A percentile compares a stretch with the other conserved stretches of the same genome.
phyloP scores from a whole-genome alignment of 2,113 vertebrate genomes.

The Phalacrocorax carbo region DNA sequence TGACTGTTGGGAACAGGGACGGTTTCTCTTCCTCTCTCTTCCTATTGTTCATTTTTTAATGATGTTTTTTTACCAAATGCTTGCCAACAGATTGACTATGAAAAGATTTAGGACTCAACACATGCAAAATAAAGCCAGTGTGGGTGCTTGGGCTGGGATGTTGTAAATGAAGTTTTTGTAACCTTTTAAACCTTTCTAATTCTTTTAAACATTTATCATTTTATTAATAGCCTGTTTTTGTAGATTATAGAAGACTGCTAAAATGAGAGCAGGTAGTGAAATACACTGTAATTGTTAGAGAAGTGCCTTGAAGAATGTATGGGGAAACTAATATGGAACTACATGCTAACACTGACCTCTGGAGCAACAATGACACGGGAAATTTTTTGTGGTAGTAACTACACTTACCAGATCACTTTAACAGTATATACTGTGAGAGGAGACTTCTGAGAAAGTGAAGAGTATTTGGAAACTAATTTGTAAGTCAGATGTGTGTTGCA shows the following conservation, averaged over 20 bases:
- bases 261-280: background rate
- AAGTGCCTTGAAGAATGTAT: background rate
- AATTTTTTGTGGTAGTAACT: background rate
- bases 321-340: background rate
- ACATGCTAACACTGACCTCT: background rate
- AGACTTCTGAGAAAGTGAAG: background rate
- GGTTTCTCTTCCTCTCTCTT: background rate
- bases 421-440: background rate
- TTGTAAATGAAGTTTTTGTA: background rate
- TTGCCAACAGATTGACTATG: background rate
- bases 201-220: background rate
- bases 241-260: background rate
- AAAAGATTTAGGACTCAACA: background rate
- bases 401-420: background rate
- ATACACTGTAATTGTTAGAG: background rate
- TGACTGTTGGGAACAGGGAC: background rate
- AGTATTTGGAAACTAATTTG: background rate
- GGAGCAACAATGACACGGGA: background rate
- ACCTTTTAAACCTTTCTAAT: background rate
- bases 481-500: background rate
- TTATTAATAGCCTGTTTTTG: background rate
- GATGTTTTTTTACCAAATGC: background rate
- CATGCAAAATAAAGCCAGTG: background rate
- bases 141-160: background rate
- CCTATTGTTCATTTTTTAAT: conserved; percentile 5